These are phyloP conservation scores for Vireo altiloquus DNA, from an alignment of 2,113 vertebrate species.

Conservation along the genomic window DNA sequence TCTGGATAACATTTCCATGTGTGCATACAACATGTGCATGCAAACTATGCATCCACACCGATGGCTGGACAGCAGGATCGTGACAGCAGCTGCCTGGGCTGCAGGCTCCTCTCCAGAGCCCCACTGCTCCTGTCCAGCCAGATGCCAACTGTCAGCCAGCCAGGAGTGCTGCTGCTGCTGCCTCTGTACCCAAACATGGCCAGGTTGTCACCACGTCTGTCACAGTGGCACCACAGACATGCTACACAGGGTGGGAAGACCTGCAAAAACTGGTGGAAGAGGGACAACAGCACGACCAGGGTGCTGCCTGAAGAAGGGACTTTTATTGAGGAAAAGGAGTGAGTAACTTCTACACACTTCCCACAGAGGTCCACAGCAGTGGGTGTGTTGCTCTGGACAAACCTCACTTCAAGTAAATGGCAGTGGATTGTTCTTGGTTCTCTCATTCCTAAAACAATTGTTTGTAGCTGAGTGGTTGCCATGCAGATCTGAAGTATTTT, in stretches of 20 bases:
- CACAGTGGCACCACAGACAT: background rate
- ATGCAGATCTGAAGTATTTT: background rate
- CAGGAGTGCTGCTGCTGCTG: background rate
- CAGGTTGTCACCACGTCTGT: background rate
- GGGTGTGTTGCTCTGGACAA: background rate
- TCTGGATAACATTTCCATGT: constrained; percentile 40
- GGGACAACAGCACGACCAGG: background rate
- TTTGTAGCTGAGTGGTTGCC: background rate
- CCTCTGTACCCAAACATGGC: constrained; percentile 54
- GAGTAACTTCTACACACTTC: background rate
- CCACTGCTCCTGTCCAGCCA: constrained; percentile 8
- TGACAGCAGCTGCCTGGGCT: constrained; percentile 16
- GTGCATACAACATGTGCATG: constrained; percentile 29
- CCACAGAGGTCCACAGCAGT: background rate
- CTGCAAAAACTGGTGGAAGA: background rate
- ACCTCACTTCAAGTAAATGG: background rate
- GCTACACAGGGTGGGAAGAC: background rate
- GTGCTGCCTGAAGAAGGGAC: background rate
- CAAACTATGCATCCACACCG: background rate
- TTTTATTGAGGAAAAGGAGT: background rate
- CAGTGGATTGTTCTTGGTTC: background rate
- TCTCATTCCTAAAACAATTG: background rate
- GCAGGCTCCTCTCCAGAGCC: background rate
- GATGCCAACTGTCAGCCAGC: constrained; percentile 40
- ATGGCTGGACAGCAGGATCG: background rate